Base-by-base conservation (phyloP, 2,888 invertebrate species). In the Polydrusus cervinus region DNA sequence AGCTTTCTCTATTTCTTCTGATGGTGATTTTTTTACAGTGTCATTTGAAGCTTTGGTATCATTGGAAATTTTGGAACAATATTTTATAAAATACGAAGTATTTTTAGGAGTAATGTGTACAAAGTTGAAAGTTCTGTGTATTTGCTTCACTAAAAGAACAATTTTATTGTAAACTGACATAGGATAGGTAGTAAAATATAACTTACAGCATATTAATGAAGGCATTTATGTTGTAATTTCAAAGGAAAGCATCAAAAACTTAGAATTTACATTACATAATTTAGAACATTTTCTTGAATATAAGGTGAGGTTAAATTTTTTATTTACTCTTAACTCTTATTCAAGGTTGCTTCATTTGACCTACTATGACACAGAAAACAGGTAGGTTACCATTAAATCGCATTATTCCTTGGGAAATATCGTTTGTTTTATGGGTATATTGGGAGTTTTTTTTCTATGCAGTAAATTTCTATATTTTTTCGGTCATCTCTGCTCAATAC, bases 181-280 rank as follows among this genome's bases (percentile, higher is more conserved):
- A 8, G 3, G 1, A 6, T 34, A 7, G n/a, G n/a, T 47, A 47
- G 9, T 3, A n/a, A 47, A 8, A 16, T 16, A 47, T 47, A 6
- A 47, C 47, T 47, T 47, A 47, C 47, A 47, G 47, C 9, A 47
- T 47, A 47, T 47, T 1, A 47, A 47, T n/a, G 6, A 47, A 16
- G 47, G 47, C 47, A 47, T 47, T 47, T 47, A 16, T 5, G 13
- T 47, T 13, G 13, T 25, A 25, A 25, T 3, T 43, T n/a, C 13
- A 43, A n/a, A n/a, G n/a, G 3, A 43, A 13, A n/a, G n/a, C n/a
- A 43, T 43, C 1, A 8, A 34, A 40, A 43, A n/a, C 43, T 43
- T 43, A 1, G 1, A 43, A n/a, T 13, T 43, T 43, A 6, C n/a
- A 6, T 43, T n/a, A n/a, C n/a, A 43, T 43, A 43, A 43, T 43